Percentiles rank a stretch among this genome's conserved stretches.
These are phyloP conservation scores for Lepilemur ruficaudatus DNA, from an alignment of 2,797 vertebrate genomes.

Conservation along the genomic window DNA sequence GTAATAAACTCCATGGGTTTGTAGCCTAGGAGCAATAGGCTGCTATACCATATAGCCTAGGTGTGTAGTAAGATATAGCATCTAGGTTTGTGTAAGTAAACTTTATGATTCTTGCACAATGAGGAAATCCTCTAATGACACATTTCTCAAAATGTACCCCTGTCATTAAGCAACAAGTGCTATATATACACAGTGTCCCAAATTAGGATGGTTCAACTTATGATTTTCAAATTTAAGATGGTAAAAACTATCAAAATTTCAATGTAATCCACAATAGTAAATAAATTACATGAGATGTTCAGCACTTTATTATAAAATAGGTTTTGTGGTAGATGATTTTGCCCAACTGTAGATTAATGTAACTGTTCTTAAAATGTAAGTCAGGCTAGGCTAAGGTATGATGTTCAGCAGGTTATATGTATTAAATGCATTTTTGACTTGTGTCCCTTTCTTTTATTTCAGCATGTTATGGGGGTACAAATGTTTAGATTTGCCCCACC, in stretches of 20 bases:
- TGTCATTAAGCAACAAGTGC: not conserved
- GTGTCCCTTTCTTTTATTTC: too few relatives aligned
- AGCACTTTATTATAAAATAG: not conserved
- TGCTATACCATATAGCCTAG: not conserved
- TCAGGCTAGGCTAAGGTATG: not conserved
- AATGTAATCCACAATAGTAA: not conserved
- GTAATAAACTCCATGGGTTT: not conserved
- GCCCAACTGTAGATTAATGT: not conserved
- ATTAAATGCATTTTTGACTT: not conserved
- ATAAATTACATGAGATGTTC: not conserved
- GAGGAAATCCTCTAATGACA: not conserved
- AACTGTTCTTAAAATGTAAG: not conserved
- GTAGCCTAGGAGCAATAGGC: not conserved
- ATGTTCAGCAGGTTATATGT: not conserved
- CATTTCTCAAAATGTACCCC: not conserved
- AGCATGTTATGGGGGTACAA: too few relatives aligned
- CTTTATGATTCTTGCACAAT: not conserved
- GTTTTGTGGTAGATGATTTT: not conserved
- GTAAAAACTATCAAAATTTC: not conserved
- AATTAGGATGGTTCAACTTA: not conserved
- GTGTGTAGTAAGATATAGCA: not conserved
- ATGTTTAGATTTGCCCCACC: too few relatives aligned
- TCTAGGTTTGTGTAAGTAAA: not conserved
- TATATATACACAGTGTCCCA: not conserved
- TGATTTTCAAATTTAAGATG: not conserved